These are phyloP conservation scores for Steinernema hermaphroditum DNA, from an alignment of 2,888 invertebrate species.

Conservation along the genomic window DNA sequence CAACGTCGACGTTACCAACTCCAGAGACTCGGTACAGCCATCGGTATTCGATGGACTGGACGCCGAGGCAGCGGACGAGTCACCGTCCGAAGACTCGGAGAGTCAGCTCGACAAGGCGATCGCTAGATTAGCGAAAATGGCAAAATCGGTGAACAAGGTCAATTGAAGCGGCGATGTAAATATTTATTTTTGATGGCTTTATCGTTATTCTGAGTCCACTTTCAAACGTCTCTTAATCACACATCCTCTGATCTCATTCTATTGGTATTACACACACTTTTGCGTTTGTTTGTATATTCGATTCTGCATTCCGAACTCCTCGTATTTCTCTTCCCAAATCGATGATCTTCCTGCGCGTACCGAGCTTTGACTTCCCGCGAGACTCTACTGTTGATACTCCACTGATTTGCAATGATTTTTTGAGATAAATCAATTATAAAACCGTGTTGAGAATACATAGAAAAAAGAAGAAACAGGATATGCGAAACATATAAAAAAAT, in stretches of 20 bases:
- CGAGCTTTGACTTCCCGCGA: no score
- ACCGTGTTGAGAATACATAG: no score
- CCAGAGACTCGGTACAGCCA: background rate
- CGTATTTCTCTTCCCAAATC: background rate
- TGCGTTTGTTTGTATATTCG: constrained; percentile 5
- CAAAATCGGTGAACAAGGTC: constrained; percentile 21
- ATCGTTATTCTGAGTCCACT: background rate
- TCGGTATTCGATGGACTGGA: constrained; percentile 10
- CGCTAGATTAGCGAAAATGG: constrained; percentile 7
- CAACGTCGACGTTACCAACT: background rate
- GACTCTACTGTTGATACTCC: background rate
- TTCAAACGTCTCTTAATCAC: background rate
- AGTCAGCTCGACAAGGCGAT: constrained; percentile 23
- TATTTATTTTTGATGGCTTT: background rate
- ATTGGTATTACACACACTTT: background rate
- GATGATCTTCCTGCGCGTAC: no score
- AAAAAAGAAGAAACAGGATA: no score
- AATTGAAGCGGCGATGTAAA: background rate
- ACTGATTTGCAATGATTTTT: background rate
- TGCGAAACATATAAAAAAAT: no score
- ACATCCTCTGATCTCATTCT: background rate
- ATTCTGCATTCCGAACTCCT: background rate
- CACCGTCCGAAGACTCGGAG: constrained; percentile 9
- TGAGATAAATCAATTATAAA: no score
- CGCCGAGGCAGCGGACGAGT: constrained; percentile 9